These are phyloP conservation scores for Ashinkailepas kermadecensis DNA, from an alignment of 2,888 invertebrate species.

Conservation along the genomic window DNA sequence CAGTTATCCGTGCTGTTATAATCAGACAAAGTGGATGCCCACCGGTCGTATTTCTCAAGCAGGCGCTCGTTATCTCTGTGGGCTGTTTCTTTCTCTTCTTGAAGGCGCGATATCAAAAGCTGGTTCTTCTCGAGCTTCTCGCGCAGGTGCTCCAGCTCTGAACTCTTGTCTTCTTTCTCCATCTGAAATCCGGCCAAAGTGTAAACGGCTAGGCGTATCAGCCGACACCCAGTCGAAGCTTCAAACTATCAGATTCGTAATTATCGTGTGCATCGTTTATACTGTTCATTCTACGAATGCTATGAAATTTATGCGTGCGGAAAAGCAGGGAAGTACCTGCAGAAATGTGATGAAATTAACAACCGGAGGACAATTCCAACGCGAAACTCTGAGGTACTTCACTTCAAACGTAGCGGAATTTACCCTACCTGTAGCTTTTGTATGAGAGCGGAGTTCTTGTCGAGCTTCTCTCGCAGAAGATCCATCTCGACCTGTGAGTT, in stretches of 20 bases:
- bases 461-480: conserved; percentile 77
- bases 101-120: conserved; percentile 63
- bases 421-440: conserved; percentile 52
- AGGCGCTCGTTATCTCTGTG: conserved; percentile 88
- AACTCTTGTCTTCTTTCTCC: conserved; percentile 75
- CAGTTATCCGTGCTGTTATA: too few species aligned
- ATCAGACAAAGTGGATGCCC: conserved; percentile 1
- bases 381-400: too few species aligned
- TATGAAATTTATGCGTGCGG: too few species aligned
- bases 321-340: too few species aligned
- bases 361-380: too few species aligned
- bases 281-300: too few species aligned
- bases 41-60: conserved; percentile 59
- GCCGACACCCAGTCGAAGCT: too few species aligned
- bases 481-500: conserved; percentile 77
- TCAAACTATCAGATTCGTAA: too few species aligned
- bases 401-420: too few species aligned
- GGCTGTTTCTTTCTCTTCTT: conserved; percentile 78
- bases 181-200: conserved; percentile 51
- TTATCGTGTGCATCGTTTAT: too few species aligned
- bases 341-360: too few species aligned
- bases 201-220: too few species aligned
- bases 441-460: conserved; percentile 73
- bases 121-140: conserved; percentile 84
- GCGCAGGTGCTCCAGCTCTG: conserved; percentile 76